These are phyloP conservation scores for Progne subis DNA, from an alignment of 2,113 vertebrate species.

Conservation along the genomic window DNA sequence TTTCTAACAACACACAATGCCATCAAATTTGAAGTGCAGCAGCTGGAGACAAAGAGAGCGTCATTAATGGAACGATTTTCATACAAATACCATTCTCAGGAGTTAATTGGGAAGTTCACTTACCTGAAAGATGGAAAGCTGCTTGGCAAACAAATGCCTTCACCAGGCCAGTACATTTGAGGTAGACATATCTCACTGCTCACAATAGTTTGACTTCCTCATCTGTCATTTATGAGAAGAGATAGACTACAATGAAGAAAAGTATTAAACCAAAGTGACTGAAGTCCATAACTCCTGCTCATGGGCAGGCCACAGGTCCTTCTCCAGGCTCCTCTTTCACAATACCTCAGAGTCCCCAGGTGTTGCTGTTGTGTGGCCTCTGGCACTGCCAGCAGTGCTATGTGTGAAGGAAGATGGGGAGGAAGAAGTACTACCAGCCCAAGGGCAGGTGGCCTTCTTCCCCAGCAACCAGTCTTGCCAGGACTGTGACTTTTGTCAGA, in stretches of 20 bases:
- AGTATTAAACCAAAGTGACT: neutral
- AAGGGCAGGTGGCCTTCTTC: neutral
- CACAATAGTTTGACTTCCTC: neutral
- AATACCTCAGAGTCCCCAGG: neutral
- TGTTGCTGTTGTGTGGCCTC: neutral
- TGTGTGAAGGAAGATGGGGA: neutral
- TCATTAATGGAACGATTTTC: conserved; percentile 77
- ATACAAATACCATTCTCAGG: conserved; percentile 75
- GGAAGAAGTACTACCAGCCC: neutral
- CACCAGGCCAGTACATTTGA: conserved; percentile 52
- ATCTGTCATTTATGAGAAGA: neutral
- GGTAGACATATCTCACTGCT: neutral
- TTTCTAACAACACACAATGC: conserved; percentile 70
- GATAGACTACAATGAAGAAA: neutral
- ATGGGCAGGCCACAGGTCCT: neutral
- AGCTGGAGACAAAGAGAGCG: conserved; percentile 77
- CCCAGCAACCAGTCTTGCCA: neutral
- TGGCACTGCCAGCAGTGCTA: neutral
- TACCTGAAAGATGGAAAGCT: conserved; percentile 75
- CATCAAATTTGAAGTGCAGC: conserved; percentile 81
- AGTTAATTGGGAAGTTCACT: conserved; percentile 76
- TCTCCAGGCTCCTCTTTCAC: neutral
- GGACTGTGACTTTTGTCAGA: neutral
- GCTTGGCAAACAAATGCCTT: conserved; percentile 67
- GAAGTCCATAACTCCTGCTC: neutral